Conservation (phyloP, 92 coral and sea anemone species). For the Palythoa grandis region DNA sequence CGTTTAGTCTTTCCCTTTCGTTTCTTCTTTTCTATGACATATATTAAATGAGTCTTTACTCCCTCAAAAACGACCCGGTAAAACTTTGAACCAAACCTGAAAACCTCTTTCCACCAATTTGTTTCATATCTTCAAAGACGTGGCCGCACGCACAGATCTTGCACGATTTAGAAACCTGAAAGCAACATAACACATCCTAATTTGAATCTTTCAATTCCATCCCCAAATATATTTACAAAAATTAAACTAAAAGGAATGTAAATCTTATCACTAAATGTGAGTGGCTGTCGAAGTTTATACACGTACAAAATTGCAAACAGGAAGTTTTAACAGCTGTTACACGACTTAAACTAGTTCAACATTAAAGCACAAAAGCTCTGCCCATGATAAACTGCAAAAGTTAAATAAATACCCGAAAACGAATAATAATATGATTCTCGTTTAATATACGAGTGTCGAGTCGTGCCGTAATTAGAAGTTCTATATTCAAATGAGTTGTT, state of each 20-base stretch:
- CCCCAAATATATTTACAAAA: neutral
- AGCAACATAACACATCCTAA: neutral
- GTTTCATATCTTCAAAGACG: conserved; percentile 63
- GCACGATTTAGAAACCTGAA: conserved; percentile 61
- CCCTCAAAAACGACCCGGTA: too few species aligned
- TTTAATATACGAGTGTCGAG: neutral
- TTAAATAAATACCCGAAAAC: neutral
- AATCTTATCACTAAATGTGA: neutral
- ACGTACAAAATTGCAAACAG: neutral
- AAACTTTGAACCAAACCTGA: conserved; percentile 52
- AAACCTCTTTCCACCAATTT: conserved; percentile 71
- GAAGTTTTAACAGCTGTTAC: neutral
- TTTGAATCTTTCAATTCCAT: neutral
- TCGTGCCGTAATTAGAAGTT: neutral
- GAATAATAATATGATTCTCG: neutral
- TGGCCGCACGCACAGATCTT: conserved; percentile 77
- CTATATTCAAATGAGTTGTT: neutral
- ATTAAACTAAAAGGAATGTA: neutral
- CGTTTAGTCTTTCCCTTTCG: too few species aligned
- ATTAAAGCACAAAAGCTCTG: neutral
- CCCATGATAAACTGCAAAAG: neutral
- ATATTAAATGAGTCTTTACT: too few species aligned
- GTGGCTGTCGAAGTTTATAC: neutral
- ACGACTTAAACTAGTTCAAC: neutral
- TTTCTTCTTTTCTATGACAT: too few species aligned